phyloP scores from a whole-genome alignment of 1,140 invertebrate species.

The Hirudo medicinalis region DNA sequence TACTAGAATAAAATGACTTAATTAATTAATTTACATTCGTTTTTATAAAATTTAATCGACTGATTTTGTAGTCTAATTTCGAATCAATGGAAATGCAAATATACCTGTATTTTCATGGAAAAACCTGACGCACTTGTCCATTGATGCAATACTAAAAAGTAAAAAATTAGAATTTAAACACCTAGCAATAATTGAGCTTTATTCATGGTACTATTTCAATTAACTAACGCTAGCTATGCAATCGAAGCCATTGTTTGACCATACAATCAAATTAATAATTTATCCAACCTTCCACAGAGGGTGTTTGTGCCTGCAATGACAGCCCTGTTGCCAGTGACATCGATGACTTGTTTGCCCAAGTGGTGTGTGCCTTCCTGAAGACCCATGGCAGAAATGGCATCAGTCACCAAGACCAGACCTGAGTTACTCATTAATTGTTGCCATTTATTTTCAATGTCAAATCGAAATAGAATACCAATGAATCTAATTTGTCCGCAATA shows the following conservation, averaged over 20 bases:
- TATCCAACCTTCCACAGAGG: slow-evolving; percentile 59
- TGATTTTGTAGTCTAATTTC: no score
- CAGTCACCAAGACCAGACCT: slow-evolving; percentile 85
- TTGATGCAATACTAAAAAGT: slow-evolving; percentile 59
- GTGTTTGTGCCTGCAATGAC: slow-evolving; percentile 73
- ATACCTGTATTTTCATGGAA: slow-evolving; percentile 65
- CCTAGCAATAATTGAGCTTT: no score
- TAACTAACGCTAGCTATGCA: no score
- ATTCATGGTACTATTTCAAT: no score
- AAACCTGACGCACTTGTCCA: slow-evolving; percentile 68
- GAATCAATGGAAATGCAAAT: neutral
- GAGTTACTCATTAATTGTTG: slow-evolving; percentile 24
- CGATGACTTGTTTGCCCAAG: slow-evolving; percentile 69
- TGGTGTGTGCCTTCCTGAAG: slow-evolving; percentile 66
- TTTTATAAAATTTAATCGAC: no score
- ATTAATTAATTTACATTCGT: no score
- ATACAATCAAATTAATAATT: neutral
- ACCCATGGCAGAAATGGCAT: slow-evolving; percentile 86
- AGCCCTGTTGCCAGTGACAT: slow-evolving; percentile 60
- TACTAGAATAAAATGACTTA: no score
- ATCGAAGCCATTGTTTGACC: no score
- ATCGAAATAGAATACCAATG: no score
- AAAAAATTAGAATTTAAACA: no score
- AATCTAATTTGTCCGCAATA: no score
- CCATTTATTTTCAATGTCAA: neutral